Conservation (phyloP, 2,797 vertebrate species). For the Chromobotia macracanthus region DNA sequence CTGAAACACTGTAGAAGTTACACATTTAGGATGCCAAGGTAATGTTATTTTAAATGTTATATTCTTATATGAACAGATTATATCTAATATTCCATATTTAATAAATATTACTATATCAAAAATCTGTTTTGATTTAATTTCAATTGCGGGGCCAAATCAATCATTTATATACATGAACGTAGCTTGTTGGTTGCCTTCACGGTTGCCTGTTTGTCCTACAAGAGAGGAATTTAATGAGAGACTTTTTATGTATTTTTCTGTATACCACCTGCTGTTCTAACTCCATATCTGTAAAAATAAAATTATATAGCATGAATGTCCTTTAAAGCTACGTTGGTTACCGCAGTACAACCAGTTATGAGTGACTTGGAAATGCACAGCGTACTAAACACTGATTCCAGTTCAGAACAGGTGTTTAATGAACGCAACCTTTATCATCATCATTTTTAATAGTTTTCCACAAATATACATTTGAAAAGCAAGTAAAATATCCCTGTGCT, state of each 20-base stretch:
- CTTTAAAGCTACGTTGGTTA: neutral
- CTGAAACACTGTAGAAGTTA: neutral
- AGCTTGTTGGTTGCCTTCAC: neutral
- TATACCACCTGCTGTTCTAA: conserved; percentile 13
- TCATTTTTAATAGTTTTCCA: neutral
- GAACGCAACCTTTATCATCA: too few species aligned
- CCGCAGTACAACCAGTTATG: too few species aligned
- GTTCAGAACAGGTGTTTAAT: too few species aligned
- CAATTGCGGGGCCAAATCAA: neutral
- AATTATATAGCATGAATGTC: neutral
- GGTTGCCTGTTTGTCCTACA: neutral
- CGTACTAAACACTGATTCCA: neutral
- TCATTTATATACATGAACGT: neutral
- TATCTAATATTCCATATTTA: neutral
- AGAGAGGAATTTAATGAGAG: neutral
- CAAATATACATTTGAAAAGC: conserved; percentile 2
- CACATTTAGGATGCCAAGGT: neutral
- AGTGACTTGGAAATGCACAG: too few species aligned
- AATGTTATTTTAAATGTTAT: neutral
- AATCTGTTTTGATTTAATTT: neutral
- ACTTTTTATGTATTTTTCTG: conserved; percentile 19
- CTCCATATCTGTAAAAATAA: neutral
- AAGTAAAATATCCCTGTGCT: neutral
- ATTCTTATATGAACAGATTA: neutral
- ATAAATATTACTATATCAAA: neutral